A percentile compares a stretch with the other conserved stretches of the same genome.
These are phyloP conservation scores for Pachycephala philippinensis DNA, from an alignment of 2,113 vertebrate genomes.

Conservation along the genomic window DNA sequence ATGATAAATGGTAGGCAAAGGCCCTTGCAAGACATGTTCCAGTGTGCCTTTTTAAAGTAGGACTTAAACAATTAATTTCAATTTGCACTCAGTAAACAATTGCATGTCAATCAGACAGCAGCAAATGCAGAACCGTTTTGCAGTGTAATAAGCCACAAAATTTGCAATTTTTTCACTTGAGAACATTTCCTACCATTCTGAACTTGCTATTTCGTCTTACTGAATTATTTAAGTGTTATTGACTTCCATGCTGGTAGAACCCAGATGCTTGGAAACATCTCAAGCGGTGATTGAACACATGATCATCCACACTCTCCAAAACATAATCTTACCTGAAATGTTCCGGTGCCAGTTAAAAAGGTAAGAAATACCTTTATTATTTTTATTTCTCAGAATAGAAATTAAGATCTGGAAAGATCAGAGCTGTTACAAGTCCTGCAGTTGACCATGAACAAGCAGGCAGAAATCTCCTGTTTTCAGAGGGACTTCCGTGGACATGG, in stretches of 20 bases:
- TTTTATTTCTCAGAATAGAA: background rate
- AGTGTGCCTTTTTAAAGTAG: background rate
- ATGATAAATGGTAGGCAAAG: background rate
- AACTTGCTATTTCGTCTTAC: background rate
- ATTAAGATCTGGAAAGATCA: background rate
- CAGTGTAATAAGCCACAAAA: background rate
- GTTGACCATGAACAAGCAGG: background rate
- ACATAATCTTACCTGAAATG: background rate
- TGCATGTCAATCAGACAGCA: background rate
- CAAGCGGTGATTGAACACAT: background rate
- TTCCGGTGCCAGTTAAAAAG: background rate
- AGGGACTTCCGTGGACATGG: background rate
- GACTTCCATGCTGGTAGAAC: background rate
- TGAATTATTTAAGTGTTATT: background rate
- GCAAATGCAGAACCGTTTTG: background rate
- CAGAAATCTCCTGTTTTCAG: background rate
- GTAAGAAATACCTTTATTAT: background rate
- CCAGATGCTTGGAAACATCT: background rate
- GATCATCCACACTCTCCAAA: background rate
- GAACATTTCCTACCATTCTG: background rate
- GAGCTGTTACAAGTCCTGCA: background rate
- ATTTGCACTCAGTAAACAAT: background rate
- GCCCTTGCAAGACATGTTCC: background rate
- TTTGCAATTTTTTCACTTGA: background rate
- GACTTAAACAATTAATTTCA: background rate